Evolutionary conservation across 2,113 vertebrate genomes (phyloP).

Genomic region (Capricornis sumatraensis): DNA sequence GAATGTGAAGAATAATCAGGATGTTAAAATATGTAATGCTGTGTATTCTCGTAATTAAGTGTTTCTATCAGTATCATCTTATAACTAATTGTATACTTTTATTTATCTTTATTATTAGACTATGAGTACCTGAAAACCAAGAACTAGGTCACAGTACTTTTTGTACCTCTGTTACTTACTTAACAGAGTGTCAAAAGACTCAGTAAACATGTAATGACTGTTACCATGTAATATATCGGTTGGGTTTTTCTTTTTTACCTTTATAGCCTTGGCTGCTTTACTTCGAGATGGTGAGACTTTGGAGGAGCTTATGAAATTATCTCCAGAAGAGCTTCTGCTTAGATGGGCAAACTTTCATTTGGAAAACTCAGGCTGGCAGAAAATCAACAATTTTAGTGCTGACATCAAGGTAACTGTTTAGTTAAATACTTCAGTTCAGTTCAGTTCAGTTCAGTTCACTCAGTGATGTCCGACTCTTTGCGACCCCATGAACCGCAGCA

Average conservation of each 20-base stretch:
- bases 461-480: background rate
- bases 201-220: background rate
- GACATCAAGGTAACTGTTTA: slow-evolving; percentile 90
- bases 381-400: slow-evolving; percentile 95
- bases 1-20: slow-evolving; percentile 9
- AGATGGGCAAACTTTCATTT: slow-evolving; percentile 97
- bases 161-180: background rate
- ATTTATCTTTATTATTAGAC: background rate
- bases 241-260: background rate
- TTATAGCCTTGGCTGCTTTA: slow-evolving; percentile 91
- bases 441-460: background rate
- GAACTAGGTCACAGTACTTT: background rate
- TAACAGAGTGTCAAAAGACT: background rate
- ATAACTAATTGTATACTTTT: background rate
- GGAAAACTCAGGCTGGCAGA: slow-evolving; percentile 89
- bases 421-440: background rate
- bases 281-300: slow-evolving; percentile 94
- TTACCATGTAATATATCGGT: background rate
- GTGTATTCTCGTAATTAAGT: background rate
- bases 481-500: rapidly evolving
- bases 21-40: background rate
- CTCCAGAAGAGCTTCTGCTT: slow-evolving; percentile 95
- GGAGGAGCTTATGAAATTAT: slow-evolving; percentile 96
- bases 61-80: background rate
- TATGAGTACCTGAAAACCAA: background rate